These are phyloP conservation scores for Baronia brevicornis DNA, from an alignment of 2,888 invertebrate genomes.

Conservation along the genomic window DNA sequence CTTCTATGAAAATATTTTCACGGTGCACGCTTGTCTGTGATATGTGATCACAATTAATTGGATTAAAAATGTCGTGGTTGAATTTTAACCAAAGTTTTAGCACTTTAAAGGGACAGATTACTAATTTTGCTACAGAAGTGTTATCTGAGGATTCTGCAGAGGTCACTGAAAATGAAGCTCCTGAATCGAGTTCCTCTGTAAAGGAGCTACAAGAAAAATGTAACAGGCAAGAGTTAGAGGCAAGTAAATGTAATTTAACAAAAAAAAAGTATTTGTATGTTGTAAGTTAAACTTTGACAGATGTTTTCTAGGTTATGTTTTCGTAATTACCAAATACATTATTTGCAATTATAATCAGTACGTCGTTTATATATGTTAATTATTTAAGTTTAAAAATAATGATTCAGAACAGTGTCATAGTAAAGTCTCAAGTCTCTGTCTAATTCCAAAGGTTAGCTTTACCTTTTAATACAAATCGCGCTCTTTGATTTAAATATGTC, in stretches of 20 bases:
- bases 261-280: conserved; percentile 17
- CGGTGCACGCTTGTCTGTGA: conserved; percentile 36
- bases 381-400: no score
- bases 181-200: conserved; percentile 35
- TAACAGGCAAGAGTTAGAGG: conserved; percentile 77
- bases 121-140: conserved; percentile 92
- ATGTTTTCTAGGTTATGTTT: conserved; percentile 60
- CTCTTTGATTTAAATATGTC: no score
- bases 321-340: conserved; percentile 31
- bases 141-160: conserved; percentile 83
- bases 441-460: no score
- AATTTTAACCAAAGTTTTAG: conserved; percentile 79
- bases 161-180: conserved; percentile 34
- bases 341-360: conserved; percentile 9
- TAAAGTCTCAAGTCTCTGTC: no score
- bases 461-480: no score
- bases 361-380: no score
- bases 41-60: conserved; percentile 37
- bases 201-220: conserved; percentile 75
- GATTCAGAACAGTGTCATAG: no score
- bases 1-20: conserved; percentile 31
- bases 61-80: conserved; percentile 79
- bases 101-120: conserved; percentile 90
- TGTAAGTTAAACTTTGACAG: conserved; percentile 38
- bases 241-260: conserved; percentile 39